Evolutionary conservation across 2,888 invertebrate species (phyloP).

Genomic region (Parelbella ahira): DNA sequence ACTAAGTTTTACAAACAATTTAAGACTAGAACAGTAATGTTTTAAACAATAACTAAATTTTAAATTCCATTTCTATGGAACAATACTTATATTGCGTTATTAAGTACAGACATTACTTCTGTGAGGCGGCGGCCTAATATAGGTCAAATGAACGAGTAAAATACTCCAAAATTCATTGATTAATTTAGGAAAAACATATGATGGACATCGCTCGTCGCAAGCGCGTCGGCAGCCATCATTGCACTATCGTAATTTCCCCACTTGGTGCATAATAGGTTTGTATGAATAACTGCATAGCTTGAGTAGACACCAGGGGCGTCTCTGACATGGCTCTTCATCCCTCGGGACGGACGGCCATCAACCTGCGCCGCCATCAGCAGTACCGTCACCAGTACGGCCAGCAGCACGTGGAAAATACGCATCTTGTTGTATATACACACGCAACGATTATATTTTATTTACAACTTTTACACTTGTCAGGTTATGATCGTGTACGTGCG

Average conservation of each 20-base stretch:
- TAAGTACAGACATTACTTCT: slow-evolving; percentile 62
- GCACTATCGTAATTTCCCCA: slow-evolving; percentile 33
- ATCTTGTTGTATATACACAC: slow-evolving; percentile 34
- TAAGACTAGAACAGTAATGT: slow-evolving; percentile 8
- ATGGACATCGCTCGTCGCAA: too few species aligned
- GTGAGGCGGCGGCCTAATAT: slow-evolving; percentile 62
- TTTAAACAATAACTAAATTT: slow-evolving; percentile 1
- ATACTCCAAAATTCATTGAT: too few species aligned
- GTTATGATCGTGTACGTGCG: slow-evolving; percentile 21
- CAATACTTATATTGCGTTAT: slow-evolving; percentile 35
- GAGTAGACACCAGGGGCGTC: slow-evolving; percentile 52
- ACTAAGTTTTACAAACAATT: slow-evolving; percentile 1
- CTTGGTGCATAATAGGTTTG: slow-evolving; percentile 38
- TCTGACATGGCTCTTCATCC: slow-evolving; percentile 39
- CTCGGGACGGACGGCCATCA: slow-evolving; percentile 45
- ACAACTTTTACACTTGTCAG: background rate
- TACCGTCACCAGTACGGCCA: slow-evolving; percentile 44
- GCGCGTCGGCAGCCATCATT: too few species aligned
- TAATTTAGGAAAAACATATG: too few species aligned
- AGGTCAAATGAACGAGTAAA: slow-evolving; percentile 42
- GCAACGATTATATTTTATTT: background rate
- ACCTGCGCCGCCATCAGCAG: slow-evolving; percentile 38
- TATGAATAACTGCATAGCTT: slow-evolving; percentile 58
- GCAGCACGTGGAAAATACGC: slow-evolving; percentile 52
- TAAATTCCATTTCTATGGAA: slow-evolving; percentile 5